Percentiles rank a stretch among this genome's conserved stretches.
phyloP scores from a whole-genome alignment of 2,113 vertebrate genomes.

The Tyrannus savana region DNA sequence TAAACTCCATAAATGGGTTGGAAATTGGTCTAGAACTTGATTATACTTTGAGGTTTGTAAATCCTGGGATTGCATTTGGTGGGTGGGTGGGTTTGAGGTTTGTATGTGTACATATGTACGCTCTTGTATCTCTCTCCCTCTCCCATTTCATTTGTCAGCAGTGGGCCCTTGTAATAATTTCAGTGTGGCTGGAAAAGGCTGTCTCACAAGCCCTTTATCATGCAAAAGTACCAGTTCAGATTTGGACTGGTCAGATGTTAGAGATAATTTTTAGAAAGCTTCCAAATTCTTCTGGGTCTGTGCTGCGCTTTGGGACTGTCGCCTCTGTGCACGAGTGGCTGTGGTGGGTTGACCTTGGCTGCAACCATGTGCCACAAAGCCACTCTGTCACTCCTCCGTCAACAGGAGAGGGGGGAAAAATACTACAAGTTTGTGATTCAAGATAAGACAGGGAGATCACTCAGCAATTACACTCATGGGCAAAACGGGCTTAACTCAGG shows the following conservation, averaged over 20 bases:
- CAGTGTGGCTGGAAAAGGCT: background rate
- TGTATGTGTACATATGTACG: accelerated
- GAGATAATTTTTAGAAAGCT: background rate
- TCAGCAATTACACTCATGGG: accelerated
- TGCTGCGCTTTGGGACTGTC: background rate
- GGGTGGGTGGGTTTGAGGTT: background rate
- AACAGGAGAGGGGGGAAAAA: background rate
- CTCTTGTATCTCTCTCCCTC: background rate
- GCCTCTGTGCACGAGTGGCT: background rate
- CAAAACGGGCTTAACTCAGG: background rate
- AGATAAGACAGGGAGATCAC: background rate
- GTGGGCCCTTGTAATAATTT: background rate
- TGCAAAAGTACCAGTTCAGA: background rate
- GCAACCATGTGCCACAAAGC: background rate
- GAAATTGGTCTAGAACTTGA: background rate
- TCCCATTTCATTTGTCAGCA: background rate
- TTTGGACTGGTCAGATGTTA: background rate
- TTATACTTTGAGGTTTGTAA: background rate
- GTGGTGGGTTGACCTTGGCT: background rate
- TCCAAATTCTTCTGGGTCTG: background rate
- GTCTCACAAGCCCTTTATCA: background rate
- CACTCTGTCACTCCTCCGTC: background rate
- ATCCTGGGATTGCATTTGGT: background rate
- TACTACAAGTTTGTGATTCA: background rate
- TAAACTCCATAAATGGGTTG: background rate